Percentiles rank a stretch among this genome's conserved stretches.
Evolutionary conservation across 2,113 vertebrate species (phyloP).

Genomic region (Riparia riparia): DNA sequence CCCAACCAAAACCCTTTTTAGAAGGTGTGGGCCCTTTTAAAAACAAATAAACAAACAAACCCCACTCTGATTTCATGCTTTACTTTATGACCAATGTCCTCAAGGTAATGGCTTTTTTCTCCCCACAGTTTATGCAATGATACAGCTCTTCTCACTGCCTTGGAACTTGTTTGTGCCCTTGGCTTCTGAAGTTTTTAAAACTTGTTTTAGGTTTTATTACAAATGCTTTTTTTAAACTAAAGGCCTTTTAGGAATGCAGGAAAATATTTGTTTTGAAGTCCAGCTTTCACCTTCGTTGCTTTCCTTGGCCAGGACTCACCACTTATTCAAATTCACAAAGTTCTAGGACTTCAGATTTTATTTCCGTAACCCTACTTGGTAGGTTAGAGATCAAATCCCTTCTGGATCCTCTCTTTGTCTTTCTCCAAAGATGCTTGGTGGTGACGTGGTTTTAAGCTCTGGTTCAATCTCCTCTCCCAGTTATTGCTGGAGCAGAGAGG

Average conservation of each 20-base stretch:
- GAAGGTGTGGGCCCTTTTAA: neutral
- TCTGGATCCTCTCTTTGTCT: neutral
- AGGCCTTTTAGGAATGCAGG: conserved; percentile 69
- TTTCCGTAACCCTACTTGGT: conserved; percentile 19
- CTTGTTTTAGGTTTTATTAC: conserved; percentile 66
- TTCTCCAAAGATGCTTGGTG: neutral
- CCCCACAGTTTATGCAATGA: neutral
- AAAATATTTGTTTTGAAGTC: conserved; percentile 74
- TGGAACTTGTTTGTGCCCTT: conserved; percentile 50
- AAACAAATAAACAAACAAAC: neutral
- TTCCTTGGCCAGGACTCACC: conserved; percentile 52
- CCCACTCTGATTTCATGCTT: neutral
- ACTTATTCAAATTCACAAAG: conserved; percentile 56
- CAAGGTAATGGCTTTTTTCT: neutral
- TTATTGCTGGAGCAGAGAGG: neutral
- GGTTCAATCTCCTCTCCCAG: neutral
- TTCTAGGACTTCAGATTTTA: conserved; percentile 53
- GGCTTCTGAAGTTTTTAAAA: conserved; percentile 54
- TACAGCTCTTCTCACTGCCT: conserved; percentile 39
- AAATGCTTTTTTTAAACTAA: conserved; percentile 61
- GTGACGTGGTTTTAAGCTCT: conserved; percentile 20
- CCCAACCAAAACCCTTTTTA: neutral
- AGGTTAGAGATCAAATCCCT: conserved; percentile 33
- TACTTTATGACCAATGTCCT: conserved; percentile 15
- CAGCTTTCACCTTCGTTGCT: conserved; percentile 61